Evolutionary conservation across 1,140 invertebrate species (phyloP).

Genomic region (Mercenaria mercenaria): DNA sequence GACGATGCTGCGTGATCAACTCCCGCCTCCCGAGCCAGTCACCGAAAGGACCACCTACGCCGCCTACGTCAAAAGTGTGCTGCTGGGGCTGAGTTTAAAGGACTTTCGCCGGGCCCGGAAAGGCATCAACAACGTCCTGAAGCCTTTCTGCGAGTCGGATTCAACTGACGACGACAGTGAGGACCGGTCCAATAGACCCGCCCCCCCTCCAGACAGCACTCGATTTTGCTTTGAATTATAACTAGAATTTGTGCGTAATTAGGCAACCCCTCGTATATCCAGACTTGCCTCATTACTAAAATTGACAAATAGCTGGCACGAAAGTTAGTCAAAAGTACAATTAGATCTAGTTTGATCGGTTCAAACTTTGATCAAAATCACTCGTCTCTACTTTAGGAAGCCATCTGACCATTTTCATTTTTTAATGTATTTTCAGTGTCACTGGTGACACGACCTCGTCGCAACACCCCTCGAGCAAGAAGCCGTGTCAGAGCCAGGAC

Average conservation of each 20-base stretch:
- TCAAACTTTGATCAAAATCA: slow-evolving; percentile 49
- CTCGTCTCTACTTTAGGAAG: slow-evolving; percentile 37
- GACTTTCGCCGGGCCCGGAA: slow-evolving; percentile 26
- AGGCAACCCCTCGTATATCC: slow-evolving; percentile 46
- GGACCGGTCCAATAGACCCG: slow-evolving; percentile 41
- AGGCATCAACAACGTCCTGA: slow-evolving; percentile 47
- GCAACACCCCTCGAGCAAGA: slow-evolving; percentile 48
- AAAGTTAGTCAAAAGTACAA: slow-evolving; percentile 45
- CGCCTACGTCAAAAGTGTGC: slow-evolving; percentile 48
- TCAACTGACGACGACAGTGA: slow-evolving; percentile 49
- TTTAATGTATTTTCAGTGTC: slow-evolving; percentile 43
- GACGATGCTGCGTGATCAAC: slow-evolving; percentile 54
- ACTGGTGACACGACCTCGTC: slow-evolving; percentile 45
- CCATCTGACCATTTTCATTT: slow-evolving; percentile 35
- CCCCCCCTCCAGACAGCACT: slow-evolving; percentile 30
- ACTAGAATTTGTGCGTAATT: slow-evolving; percentile 43
- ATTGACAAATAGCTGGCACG: slow-evolving; percentile 32
- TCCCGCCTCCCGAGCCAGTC: slow-evolving; percentile 48
- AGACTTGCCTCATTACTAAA: slow-evolving; percentile 28
- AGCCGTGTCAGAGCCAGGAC: slow-evolving; percentile 42
- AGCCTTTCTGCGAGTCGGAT: slow-evolving; percentile 45
- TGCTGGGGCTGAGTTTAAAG: slow-evolving; percentile 48
- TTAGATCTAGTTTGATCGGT: slow-evolving; percentile 46
- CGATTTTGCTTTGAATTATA: slow-evolving; percentile 45
- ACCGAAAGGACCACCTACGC: slow-evolving; percentile 57